Conservation (phyloP, 2,113 vertebrate species). For the Rhinolophus sinicus region DNA sequence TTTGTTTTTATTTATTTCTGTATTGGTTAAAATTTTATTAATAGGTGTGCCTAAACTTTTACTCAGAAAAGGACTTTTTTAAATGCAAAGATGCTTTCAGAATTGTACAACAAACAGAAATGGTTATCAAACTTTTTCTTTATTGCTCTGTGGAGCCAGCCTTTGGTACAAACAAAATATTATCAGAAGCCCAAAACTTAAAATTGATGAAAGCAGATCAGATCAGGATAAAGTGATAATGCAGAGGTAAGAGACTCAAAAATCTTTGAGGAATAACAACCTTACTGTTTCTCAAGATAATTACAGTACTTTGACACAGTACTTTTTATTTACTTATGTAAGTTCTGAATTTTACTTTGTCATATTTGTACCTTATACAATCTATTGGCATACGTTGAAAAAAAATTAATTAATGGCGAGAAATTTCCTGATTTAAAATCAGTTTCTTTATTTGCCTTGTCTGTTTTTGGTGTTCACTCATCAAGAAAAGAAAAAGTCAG, state of each 20-base stretch:
- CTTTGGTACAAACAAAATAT: background rate
- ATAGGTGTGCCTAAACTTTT: background rate
- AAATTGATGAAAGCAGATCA: background rate
- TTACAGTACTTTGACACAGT: background rate
- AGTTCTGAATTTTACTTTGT: background rate
- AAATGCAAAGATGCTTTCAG: background rate
- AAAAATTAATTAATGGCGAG: background rate
- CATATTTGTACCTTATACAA: background rate
- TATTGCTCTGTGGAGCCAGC: background rate
- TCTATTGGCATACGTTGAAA: background rate
- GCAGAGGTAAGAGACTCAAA: background rate
- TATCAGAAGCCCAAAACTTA: background rate
- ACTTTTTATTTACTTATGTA: background rate
- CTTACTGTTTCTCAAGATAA: background rate
- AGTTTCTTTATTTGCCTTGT: background rate
- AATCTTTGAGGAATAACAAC: background rate
- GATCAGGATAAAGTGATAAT: background rate
- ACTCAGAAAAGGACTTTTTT: background rate
- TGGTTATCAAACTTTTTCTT: background rate
- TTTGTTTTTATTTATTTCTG: background rate
- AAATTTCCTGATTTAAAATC: conserved; percentile 7
- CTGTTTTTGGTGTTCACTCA: background rate
- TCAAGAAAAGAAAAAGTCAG: background rate
- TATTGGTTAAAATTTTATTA: background rate
- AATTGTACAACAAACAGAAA: conserved; percentile 1